These are phyloP conservation scores for Diplosoma virens DNA, from an alignment of 23 tunicate genomes.

Conservation along the genomic window DNA sequence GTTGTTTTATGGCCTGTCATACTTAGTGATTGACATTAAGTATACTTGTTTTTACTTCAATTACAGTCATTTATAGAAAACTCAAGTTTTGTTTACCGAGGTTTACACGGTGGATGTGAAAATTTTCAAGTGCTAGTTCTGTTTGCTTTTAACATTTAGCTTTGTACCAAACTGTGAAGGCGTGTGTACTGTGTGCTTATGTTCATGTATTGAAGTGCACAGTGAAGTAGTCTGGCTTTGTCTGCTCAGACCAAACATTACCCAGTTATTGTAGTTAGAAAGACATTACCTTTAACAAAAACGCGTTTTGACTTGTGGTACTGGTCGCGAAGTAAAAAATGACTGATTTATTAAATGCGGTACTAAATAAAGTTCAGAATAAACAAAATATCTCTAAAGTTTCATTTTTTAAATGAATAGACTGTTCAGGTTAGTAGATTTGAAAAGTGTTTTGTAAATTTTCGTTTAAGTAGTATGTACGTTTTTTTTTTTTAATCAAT, in stretches of 20 bases:
- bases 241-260: conserved; percentile 22
- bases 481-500: too few species aligned
- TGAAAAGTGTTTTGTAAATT: not conserved
- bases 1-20: too few species aligned
- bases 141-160: conserved; percentile 35
- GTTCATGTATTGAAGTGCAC: conserved; percentile 14
- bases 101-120: too few species aligned
- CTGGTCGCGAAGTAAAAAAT: too few species aligned
- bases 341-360: too few species aligned
- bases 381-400: not conserved
- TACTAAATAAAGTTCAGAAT: too few species aligned
- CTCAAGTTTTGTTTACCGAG: too few species aligned
- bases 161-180: conserved; percentile 19
- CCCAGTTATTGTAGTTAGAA: not conserved
- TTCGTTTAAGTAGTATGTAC: not conserved
- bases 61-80: too few species aligned
- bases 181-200: conserved; percentile 11
- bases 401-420: not conserved
- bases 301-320: too few species aligned
- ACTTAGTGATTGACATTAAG: too few species aligned
- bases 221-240: conserved; percentile 6
- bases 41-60: too few species aligned
- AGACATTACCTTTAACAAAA: too few species aligned
- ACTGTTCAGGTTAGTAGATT: not conserved
- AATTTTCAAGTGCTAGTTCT: conserved; percentile 5